phyloP scores from a whole-genome alignment of 2,113 vertebrate genomes.

The Colinus virginianus region DNA sequence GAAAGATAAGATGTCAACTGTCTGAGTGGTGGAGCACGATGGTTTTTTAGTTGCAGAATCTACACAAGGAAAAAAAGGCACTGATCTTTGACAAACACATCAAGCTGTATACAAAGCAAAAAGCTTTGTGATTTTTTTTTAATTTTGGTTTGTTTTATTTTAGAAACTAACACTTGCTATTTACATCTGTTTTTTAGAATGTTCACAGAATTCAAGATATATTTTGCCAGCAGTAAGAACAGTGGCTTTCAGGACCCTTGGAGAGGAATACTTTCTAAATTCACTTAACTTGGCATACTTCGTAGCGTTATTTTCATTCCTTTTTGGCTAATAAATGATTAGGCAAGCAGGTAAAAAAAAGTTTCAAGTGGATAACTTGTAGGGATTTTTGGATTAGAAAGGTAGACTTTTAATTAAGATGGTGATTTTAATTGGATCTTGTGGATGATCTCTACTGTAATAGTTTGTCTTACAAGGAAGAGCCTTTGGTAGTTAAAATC shows the following conservation, averaged over 20 bases:
- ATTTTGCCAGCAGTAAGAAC: background rate
- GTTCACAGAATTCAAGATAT: background rate
- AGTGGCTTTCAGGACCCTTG: background rate
- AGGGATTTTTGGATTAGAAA: constrained; percentile 44
- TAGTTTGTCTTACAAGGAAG: constrained; percentile 46
- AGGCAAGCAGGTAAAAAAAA: background rate
- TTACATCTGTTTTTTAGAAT: background rate
- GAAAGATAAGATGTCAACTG: background rate
- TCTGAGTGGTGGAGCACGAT: background rate
- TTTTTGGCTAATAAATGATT: background rate
- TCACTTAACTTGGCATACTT: background rate
- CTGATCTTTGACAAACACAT: background rate
- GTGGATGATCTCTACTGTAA: background rate
- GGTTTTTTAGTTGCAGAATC: constrained; percentile 11
- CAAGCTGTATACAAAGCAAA: background rate
- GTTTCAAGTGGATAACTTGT: background rate
- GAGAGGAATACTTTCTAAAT: background rate
- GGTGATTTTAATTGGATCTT: constrained; percentile 27
- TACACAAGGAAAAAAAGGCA: background rate
- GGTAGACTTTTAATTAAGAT: constrained; percentile 24
- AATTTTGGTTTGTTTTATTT: background rate
- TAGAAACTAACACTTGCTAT: background rate
- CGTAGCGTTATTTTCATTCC: background rate
- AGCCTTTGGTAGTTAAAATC: constrained; percentile 46
- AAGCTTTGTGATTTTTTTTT: background rate